Conservation (phyloP, 2,888 invertebrate species). For the Andricus curvator region DNA sequence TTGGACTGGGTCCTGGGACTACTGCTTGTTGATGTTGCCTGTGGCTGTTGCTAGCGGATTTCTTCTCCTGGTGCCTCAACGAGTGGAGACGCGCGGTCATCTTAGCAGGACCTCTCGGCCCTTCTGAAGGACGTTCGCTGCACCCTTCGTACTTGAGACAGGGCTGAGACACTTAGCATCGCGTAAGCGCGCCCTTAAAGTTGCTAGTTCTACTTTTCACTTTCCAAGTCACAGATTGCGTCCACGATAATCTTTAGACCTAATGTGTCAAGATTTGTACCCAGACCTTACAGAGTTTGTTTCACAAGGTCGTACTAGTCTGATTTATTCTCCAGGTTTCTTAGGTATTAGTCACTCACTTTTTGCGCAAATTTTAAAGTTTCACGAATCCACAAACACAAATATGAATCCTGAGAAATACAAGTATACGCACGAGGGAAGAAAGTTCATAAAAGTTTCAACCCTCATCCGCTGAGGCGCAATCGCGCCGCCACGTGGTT, state of each 20-base stretch:
- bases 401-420: background rate
- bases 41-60: slow-evolving; percentile 59
- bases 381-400: slow-evolving; percentile 11
- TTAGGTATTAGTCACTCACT: background rate
- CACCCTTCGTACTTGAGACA: slow-evolving; percentile 69
- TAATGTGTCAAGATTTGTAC: background rate
- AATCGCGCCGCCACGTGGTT: slow-evolving; percentile 58
- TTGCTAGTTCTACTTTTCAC: background rate
- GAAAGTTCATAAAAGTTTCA: slow-evolving; percentile 42
- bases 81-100: slow-evolving; percentile 77
- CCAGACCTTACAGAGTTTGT: background rate
- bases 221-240: background rate
- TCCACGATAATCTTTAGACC: background rate
- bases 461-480: slow-evolving; percentile 46
- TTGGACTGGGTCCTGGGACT: slow-evolving; percentile 66
- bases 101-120: slow-evolving; percentile 75
- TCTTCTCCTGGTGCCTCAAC: slow-evolving; percentile 76
- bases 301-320: background rate
- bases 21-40: slow-evolving; percentile 55
- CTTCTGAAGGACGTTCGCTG: slow-evolving; percentile 62
- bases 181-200: slow-evolving; percentile 59
- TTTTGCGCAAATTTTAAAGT: background rate
- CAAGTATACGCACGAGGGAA: background rate
- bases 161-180: slow-evolving; percentile 73
- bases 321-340: background rate